Percentiles rank a stretch among this genome's conserved stretches.
These are phyloP conservation scores for Aplocera efformata DNA, from an alignment of 2,888 invertebrate species.

Conservation along the genomic window DNA sequence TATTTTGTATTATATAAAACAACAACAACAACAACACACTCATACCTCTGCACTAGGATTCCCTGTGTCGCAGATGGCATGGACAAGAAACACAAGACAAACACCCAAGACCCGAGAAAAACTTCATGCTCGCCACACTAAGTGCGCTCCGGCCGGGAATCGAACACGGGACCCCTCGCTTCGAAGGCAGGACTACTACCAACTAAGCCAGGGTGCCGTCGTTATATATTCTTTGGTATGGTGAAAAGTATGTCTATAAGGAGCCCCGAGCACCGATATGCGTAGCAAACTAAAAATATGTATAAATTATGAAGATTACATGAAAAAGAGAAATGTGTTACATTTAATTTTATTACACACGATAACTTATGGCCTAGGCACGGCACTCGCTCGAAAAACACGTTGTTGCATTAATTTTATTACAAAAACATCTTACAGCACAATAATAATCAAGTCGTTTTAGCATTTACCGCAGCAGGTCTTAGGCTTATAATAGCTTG, in stretches of 20 bases:
- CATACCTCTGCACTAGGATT: no score
- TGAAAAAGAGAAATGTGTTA: conserved; percentile 80
- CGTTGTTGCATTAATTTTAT: conserved; percentile 40
- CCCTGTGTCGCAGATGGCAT: no score
- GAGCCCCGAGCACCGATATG: conserved; percentile 61
- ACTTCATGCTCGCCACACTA: no score
- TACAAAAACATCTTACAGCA: conserved; percentile 30
- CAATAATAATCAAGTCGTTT: conserved; percentile 17
- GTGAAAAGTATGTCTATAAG: conserved; percentile 24
- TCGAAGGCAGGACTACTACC: no score
- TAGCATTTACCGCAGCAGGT: not conserved
- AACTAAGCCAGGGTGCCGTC: no score
- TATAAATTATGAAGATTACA: conserved; percentile 79
- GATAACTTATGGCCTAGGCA: conserved; percentile 76
- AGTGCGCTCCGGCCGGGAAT: no score
- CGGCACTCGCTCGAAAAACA: conserved; percentile 72
- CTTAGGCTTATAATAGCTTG: conserved; percentile 28
- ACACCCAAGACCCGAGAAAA: no score
- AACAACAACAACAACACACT: no score
- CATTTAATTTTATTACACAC: conserved; percentile 80
- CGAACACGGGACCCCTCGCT: no score
- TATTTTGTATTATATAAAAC: no score
- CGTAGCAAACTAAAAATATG: conserved; percentile 74
- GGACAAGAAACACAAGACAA: no score
- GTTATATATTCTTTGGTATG: no score